Base-by-base conservation (phyloP, 2,113 vertebrate species). In the Dermatemys mawii region DNA sequence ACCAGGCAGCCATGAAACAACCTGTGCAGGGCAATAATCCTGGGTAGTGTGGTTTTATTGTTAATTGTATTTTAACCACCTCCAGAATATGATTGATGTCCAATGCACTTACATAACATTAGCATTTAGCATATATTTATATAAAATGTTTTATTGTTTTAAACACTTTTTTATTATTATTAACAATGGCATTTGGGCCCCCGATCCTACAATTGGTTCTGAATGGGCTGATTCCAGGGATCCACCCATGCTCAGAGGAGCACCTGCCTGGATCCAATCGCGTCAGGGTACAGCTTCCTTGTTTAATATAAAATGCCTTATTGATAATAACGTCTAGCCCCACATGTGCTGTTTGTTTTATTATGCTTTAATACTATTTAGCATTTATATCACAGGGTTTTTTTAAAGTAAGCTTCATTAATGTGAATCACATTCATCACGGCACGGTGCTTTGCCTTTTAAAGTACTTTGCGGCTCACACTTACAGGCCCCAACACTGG, bases 291-390 rank as follows among this genome's bases (percentile, higher is more conserved):
- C 46, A 1, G 0, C 32, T 44, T 76, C 27, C 87, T 6, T 2
- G 1, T 35, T 27, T 46, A 44, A 46, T 41, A 84, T 32, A 5
- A 44, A 91, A 84, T 6, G 17, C 80, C 85, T 27, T 80, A 1
- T 0, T 53, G 1, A 27, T 12, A 2, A 4, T 5, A 11, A 8
- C 1, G 19, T 5, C 0, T 5, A 1, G 6, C 4, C 67, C 48
- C 55, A 79, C 50, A 86, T 1, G 10, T 6, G 87, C 79, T 32
- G 32, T 5, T 81, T 29, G 0, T 12, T 78, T 84, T 27, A 14
- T 4, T 41, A 26, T 2, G 0, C 26, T 1, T 29, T 26, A 88
- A 70, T 12, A 29, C 29, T 63, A 11, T 44, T 63, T 16, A 16
- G 41, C 53, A 0, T 32, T 88, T 50, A 3, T n/a, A 9, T 49